Evolutionary conservation across 2,113 vertebrate genomes (phyloP), one percentile per base, ranked within the genome.

Genomic region (Thunnus thynnus): DNA sequence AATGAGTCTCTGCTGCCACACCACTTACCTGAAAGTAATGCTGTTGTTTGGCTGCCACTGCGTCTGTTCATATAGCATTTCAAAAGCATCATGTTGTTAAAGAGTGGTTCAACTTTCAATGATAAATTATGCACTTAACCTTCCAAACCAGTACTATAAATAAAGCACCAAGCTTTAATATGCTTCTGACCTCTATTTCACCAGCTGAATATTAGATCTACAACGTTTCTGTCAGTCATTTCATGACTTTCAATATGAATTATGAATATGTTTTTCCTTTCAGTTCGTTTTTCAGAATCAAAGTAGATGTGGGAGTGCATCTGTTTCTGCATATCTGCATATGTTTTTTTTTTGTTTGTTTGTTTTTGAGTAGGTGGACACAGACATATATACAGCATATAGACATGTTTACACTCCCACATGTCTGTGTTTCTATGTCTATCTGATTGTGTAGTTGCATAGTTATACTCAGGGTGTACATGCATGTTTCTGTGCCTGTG

Each of bases 401-500:
- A 60, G 65, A 52, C 54, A 58, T 56, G 61, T 76, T 86, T 76
- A 61, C 20, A 71, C 13, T 17, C 47, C 46, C 66, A 25, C 18
- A 50, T 32, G 56, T 79, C 58, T 73, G 36, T 32, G 46, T 57
- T 4, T 72, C 18, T 60, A 32, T 50, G 46, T 70, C 54, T 22
- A 20, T 74, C 16, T 83, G 54, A 76, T 20, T 68, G 66, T 16
- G 72, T 81, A 46, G 76, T 36, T 36, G 58, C 56, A 80, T 12
- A 79, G 46, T 46, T 58, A 18, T 57, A 75, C 30, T 50, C 13
- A 51, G 61, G 8, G 14, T 62, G 32, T 46, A 56, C 52, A 78
- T 77, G 44, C 83, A 73, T 68, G 69, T 79, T 76, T 30, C 27
- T 76, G 60, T 72, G 54, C 69, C 68, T 60, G 64, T 79, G 66